These are phyloP conservation scores for Isurus oxyrinchus DNA, from an alignment of 2,113 vertebrate species.

Conservation along the genomic window DNA sequence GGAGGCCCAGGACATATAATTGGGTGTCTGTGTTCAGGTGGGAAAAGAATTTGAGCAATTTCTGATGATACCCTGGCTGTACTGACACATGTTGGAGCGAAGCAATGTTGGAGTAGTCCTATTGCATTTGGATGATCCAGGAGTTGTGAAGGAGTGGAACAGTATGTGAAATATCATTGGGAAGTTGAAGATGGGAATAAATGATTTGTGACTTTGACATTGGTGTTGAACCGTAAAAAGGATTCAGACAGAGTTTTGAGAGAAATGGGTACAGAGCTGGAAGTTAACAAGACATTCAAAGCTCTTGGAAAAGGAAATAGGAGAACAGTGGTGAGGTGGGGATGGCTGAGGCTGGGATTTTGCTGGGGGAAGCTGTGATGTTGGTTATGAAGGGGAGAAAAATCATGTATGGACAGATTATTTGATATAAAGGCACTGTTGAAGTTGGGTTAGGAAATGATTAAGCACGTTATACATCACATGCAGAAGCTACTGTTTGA, in stretches of 20 bases:
- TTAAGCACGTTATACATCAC: neutral
- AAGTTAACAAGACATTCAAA: neutral
- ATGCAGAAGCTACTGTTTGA: neutral
- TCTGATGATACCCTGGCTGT: no score
- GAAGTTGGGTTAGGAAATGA: neutral
- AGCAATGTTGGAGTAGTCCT: neutral
- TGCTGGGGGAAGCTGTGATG: neutral
- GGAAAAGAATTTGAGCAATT: no score
- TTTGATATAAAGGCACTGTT: neutral
- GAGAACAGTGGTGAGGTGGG: no score
- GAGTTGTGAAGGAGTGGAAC: neutral
- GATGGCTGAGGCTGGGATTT: neutral
- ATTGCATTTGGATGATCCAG: neutral
- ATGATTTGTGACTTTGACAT: neutral
- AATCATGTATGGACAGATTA: neutral
- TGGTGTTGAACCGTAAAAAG: neutral
- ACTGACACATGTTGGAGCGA: no score
- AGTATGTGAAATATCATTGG: neutral
- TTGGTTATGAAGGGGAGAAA: neutral
- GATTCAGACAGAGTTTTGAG: neutral
- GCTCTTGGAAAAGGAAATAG: neutral
- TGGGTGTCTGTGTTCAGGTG: no score
- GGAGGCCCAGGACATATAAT: no score
- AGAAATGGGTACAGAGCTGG: neutral
- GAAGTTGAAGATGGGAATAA: neutral